Conservation (phyloP, 2,113 vertebrate genomes). For the Himantopus leucocephalus region DNA sequence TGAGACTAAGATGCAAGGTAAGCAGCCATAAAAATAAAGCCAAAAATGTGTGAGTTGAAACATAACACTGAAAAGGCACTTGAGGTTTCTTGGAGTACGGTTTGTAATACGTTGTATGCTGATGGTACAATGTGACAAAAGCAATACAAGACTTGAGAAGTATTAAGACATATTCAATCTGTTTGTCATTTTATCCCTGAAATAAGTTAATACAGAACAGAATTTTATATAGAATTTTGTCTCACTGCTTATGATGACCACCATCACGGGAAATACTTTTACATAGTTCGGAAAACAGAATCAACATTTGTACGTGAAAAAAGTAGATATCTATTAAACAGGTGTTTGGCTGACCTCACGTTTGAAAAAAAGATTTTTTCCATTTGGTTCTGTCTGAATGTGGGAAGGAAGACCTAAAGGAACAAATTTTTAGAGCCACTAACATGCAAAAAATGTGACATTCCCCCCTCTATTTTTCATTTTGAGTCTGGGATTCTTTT, state of each 20-base stretch:
- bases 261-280: neutral
- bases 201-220: neutral
- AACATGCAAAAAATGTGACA: accelerated
- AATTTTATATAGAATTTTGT: neutral
- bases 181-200: neutral
- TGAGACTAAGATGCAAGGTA: neutral
- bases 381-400: neutral
- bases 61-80: neutral
- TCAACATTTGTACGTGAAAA: neutral
- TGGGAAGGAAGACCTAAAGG: neutral
- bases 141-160: neutral
- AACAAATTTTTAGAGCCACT: neutral
- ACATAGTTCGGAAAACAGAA: neutral
- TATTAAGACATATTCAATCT: neutral
- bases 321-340: neutral
- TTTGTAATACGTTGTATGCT: neutral
- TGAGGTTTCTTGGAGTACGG: neutral
- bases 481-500: neutral
- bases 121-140: neutral
- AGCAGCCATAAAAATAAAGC: neutral
- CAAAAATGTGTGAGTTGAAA: neutral
- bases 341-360: neutral
- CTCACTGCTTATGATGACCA: neutral
- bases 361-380: neutral
- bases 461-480: accelerated